Evolutionary conservation across 2,113 vertebrate species (phyloP), one percentile per base, ranked within the genome.

Genomic region (Alethe diademata): DNA sequence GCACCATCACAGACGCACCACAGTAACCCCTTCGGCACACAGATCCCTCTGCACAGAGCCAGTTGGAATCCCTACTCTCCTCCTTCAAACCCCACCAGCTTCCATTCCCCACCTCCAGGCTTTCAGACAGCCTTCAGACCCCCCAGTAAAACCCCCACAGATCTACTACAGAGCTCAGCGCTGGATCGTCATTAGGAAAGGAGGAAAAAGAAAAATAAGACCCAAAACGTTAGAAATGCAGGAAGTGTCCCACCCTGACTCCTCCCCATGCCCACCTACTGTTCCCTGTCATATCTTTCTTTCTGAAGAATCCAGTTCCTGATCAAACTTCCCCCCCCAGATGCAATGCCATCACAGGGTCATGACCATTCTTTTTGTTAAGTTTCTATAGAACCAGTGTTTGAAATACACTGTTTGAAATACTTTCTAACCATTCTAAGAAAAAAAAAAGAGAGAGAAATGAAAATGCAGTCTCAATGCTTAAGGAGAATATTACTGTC

Each of bases 81-180:
- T 95, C 98, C 99, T 95, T 98, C 98, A 98, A 99, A 99, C 87
- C 98, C 98, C 73, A 97, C 98, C 98, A 99, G 98, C 97, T 99
- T 99, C 97, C 99, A 99, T 97, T 99, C 99, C 96, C 99, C 99
- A 78, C 99, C 99, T 71, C 99, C 99, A 95, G 99, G 99, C 97
- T 99, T 99, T 97, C 99, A 99, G 98, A 99, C 99, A 95, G 98
- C 99, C 98, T 99, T 99, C 99, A 99, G 99, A 99, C 99, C 99
- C 97, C 98, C 99, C 95, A 99, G 98, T 98, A 99, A 99, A 99
- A 98, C 98, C 93, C 98, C 99, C 98, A 99, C 99, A 99, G 99
- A 99, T 98, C 98, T 99, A 98, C 98, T 99, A 99, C 99, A 99
- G 99, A 99, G 99, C 96, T 99, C 99, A 87, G 98, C 98, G 83